Base-by-base conservation (phyloP, 2,113 vertebrate species). In the Syrmaticus mikado region DNA sequence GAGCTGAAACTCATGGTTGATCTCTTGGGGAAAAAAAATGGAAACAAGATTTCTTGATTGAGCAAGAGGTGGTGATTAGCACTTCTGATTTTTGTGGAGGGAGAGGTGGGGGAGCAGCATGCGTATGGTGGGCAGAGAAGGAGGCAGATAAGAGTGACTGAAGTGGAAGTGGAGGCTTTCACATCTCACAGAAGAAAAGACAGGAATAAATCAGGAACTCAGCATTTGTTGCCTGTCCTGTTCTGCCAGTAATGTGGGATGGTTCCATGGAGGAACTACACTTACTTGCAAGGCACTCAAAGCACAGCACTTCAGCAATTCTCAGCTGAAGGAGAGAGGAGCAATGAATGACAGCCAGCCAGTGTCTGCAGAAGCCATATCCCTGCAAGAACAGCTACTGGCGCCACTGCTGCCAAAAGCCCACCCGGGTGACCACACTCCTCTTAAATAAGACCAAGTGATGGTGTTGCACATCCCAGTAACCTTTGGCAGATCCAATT, bases 281-380 rank as follows among this genome's bases (percentile, higher is more conserved):
- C 0, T n/a, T 45, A 15, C 11, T 53, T 41, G 58, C 19, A 57
- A 48, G 32, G 36, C 27, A 2, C 34, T 45, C 4, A 82, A 14
- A 32, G 1, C 30, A 5, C 40, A n/a, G 25, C 67, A 61, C 60
- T 90, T 68, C 28, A 38, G 2, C 46, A 48, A 28, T 36, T 83
- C 40, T 1, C 0, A 2, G 32, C 17, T 9, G n/a, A 77, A 55
- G 34, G 46, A 4, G 61, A 57, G 50, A 55, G 40, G 45, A 66
- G 68, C 43, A 65, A 11, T 2, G 60, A 70, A 57, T 25, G 41
- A 10, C 34, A 50, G 24, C 13, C 5, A 19, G 32, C 8, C 5
- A 0, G 14, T 4, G 25, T 25, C 40, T 15, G 2, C 48, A 48
- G 85, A 62, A 27, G 21, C 19, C 0, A 0, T 21, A 3, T 28